phyloP scores from a whole-genome alignment of 2,113 vertebrate species.

The Tyto alba region DNA sequence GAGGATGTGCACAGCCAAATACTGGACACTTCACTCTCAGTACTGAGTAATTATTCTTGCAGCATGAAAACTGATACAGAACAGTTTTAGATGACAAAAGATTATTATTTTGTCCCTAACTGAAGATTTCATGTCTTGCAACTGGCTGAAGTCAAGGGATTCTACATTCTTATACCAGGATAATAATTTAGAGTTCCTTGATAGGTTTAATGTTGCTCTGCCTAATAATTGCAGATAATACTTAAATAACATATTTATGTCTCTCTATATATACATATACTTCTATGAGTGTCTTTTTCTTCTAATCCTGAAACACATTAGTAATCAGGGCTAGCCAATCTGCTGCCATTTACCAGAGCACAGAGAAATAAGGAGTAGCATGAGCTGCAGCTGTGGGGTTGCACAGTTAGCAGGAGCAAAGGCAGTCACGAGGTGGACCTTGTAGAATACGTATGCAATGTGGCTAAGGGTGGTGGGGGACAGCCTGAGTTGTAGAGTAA shows the following conservation, averaged over 20 bases:
- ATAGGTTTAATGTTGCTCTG: background rate
- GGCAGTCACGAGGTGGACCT: background rate
- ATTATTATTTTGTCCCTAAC: background rate
- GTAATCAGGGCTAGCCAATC: background rate
- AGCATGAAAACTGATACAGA: background rate
- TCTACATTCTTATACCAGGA: background rate
- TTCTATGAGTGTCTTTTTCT: no score
- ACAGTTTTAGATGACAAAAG: background rate
- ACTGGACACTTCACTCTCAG: background rate
- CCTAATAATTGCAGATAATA: background rate
- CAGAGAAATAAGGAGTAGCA: background rate
- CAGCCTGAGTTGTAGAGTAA: background rate
- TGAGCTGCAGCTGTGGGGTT: background rate
- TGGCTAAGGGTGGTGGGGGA: background rate
- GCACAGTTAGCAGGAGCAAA: background rate
- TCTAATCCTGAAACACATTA: no score
- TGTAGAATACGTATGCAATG: background rate
- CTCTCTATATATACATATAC: accelerated
- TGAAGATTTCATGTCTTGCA: background rate
- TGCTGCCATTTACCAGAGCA: background rate
- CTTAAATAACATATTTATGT: background rate
- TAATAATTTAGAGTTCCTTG: background rate
- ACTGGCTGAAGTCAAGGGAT: background rate
- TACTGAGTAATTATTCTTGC: background rate
- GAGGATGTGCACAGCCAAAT: background rate